Evolutionary conservation across 2,113 vertebrate genomes (phyloP).

Genomic region (Herpetotheres cachinnans): DNA sequence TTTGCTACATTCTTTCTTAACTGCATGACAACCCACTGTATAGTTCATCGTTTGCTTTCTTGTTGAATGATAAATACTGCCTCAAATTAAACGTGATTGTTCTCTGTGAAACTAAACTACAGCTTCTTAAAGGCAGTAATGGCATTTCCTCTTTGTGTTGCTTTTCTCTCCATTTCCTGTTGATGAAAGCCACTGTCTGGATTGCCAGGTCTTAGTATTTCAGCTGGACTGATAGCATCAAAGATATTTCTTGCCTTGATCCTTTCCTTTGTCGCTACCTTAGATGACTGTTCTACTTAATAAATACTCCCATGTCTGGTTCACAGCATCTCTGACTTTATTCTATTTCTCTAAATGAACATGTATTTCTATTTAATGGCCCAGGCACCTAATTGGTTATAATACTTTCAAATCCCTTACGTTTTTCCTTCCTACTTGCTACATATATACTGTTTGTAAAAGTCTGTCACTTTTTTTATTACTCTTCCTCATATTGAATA

Average conservation of each 20-base stretch:
- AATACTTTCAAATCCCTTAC: not conserved
- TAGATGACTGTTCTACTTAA: not conserved
- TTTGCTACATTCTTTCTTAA: not conserved
- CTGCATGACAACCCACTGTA: not conserved
- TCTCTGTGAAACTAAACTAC: not conserved
- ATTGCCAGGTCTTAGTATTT: not conserved
- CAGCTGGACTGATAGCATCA: constrained; percentile 66
- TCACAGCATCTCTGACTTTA: not conserved
- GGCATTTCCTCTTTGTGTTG: not conserved
- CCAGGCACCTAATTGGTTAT: not conserved
- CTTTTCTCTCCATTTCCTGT: not conserved
- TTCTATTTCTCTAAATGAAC: constrained; percentile 9
- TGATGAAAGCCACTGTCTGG: constrained; percentile 22
- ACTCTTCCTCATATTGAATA: not conserved
- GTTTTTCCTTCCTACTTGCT: not conserved
- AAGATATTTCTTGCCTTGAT: constrained; percentile 42
- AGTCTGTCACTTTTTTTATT: not conserved
- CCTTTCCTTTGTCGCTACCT: not conserved
- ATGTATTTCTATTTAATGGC: not conserved
- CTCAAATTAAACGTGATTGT: not conserved
- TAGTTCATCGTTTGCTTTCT: not conserved
- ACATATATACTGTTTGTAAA: not conserved
- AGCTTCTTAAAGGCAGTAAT: not conserved
- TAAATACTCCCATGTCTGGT: not conserved
- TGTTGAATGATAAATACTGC: constrained; percentile 9